Conservation (phyloP, 2,797 vertebrate genomes). For the Peromyscus attwateri region DNA sequence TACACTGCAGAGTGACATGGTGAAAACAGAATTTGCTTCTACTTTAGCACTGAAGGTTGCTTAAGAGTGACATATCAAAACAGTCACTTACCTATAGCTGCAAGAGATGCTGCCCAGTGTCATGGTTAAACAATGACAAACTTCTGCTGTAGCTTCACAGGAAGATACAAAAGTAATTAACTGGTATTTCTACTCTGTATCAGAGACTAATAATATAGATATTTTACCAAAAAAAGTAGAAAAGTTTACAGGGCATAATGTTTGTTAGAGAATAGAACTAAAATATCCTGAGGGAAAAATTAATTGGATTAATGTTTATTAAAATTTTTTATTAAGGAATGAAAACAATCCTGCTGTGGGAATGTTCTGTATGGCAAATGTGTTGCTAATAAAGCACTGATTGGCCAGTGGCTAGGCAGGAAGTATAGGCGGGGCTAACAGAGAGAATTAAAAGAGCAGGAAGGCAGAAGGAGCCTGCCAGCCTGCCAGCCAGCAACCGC, state of each 20-base stretch:
- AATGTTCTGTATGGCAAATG: too few relatives aligned
- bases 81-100: neutral
- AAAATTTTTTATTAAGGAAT: neutral
- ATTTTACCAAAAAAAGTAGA: neutral
- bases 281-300: neutral
- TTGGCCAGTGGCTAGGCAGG: too few relatives aligned
- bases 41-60: too few relatives aligned
- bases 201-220: neutral
- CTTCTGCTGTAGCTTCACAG: neutral
- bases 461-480: too few relatives aligned
- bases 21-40: neutral
- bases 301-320: neutral
- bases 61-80: neutral
- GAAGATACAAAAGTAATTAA: neutral
- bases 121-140: neutral
- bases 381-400: too few relatives aligned
- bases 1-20: neutral
- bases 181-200: neutral
- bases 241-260: neutral
- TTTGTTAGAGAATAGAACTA: slow-evolving; percentile 2
- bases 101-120: neutral
- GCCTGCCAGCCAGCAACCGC: too few relatives aligned
- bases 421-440: too few relatives aligned
- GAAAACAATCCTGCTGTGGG: neutral
- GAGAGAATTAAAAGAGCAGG: too few relatives aligned